Conservation (phyloP, 1,140 invertebrate genomes). For the Diorhabda carinulata region DNA sequence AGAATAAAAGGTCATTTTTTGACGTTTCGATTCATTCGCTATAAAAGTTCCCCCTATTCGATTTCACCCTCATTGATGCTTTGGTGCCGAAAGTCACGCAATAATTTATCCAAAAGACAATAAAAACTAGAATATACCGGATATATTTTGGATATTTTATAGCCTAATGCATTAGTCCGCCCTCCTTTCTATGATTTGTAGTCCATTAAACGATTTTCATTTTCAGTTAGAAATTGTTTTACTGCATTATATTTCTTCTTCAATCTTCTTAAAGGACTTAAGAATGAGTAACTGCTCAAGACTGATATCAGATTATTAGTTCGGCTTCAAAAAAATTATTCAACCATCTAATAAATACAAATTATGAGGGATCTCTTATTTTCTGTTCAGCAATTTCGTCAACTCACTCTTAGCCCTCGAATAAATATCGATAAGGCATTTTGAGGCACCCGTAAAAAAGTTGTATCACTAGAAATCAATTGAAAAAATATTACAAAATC, state of each 20-base stretch:
- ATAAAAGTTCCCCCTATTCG: constrained; percentile 13
- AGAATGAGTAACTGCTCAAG: too few relatives aligned
- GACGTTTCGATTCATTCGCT: constrained; percentile 10
- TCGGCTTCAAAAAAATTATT: too few relatives aligned
- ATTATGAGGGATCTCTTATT: too few relatives aligned
- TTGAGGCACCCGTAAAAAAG: too few relatives aligned
- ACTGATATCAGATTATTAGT: too few relatives aligned
- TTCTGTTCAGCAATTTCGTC: too few relatives aligned
- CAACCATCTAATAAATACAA: too few relatives aligned
- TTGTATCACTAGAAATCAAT: too few relatives aligned
- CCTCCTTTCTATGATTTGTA: constrained; percentile 4
- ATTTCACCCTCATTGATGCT: constrained; percentile 1
- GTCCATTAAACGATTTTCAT: background rate
- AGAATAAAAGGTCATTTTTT: constrained; percentile 9
- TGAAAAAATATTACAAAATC: too few relatives aligned
- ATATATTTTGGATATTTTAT: constrained; percentile 13
- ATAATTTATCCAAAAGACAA: constrained; percentile 16
- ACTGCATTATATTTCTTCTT: background rate
- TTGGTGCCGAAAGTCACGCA: constrained; percentile 14
- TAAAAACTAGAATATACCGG: constrained; percentile 8
- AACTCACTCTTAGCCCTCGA: too few relatives aligned
- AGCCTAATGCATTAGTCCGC: constrained; percentile 10
- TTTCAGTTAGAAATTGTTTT: background rate
- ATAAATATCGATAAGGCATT: too few relatives aligned
- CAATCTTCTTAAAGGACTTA: too few relatives aligned